Conservation (phyloP, 2,113 vertebrate genomes). For the Leptosomus discolor region DNA sequence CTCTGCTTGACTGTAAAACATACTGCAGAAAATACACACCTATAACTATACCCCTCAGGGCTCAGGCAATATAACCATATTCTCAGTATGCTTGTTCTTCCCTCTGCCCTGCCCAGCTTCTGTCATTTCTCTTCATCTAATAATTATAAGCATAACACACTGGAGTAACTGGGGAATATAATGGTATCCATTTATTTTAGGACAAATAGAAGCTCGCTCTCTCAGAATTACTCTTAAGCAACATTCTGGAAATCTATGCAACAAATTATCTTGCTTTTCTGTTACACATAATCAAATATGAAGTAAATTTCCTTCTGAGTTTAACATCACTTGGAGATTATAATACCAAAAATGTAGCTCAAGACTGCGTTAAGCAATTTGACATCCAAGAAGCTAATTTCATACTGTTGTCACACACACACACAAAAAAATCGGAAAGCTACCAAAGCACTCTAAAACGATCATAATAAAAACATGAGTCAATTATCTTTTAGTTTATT, state of each 20-base stretch:
- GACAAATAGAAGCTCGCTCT: neutral
- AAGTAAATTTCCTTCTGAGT: neutral
- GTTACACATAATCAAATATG: neutral
- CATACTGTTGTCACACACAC: neutral
- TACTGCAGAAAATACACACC: fast-evolving
- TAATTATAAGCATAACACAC: neutral
- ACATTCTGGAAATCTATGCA: neutral
- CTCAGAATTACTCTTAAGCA: neutral
- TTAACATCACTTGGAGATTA: neutral
- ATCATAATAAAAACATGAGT: neutral
- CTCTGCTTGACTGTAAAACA: neutral
- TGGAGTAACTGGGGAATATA: neutral
- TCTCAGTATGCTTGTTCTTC: fast-evolving
- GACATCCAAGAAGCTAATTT: neutral
- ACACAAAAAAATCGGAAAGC: neutral
- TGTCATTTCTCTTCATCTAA: neutral
- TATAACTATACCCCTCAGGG: neutral
- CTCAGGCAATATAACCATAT: neutral
- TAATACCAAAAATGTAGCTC: neutral
- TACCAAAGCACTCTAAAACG: neutral
- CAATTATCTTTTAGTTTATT: neutral
- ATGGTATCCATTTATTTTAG: neutral
- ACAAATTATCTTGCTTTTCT: neutral
- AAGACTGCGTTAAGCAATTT: neutral
- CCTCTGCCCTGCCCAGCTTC: neutral